Percentiles rank a stretch among this genome's conserved stretches.
Evolutionary conservation across 1,140 invertebrate genomes (phyloP).

Genomic region (Cepaea nemoralis): DNA sequence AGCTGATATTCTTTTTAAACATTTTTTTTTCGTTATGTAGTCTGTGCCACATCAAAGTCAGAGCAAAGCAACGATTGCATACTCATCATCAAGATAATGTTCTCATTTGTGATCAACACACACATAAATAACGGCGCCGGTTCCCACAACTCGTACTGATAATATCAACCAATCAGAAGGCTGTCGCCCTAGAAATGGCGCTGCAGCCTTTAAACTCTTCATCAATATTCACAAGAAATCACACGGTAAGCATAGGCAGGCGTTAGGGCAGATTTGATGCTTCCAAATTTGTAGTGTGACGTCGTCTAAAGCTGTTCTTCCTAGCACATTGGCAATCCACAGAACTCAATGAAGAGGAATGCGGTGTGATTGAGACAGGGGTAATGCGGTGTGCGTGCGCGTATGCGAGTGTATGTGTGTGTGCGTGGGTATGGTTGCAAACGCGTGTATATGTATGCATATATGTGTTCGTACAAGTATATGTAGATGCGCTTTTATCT

Average conservation of each 20-base stretch:
- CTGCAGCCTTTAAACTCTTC: neutral
- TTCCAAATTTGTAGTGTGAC: neutral
- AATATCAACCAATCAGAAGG: neutral
- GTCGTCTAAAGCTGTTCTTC: neutral
- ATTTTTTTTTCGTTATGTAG: no score
- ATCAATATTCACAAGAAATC: neutral
- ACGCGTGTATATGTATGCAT: slow-evolving; percentile 16
- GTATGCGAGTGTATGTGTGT: slow-evolving; percentile 29
- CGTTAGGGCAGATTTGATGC: neutral
- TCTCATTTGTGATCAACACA: neutral
- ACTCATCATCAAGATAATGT: no score
- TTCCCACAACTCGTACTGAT: neutral
- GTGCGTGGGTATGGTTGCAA: neutral
- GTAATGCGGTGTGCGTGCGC: slow-evolving; percentile 3
- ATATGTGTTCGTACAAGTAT: no score
- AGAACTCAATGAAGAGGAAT: no score
- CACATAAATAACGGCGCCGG: neutral
- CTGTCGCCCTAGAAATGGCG: neutral
- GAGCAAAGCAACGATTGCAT: no score
- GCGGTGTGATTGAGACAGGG: no score
- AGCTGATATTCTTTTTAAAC: no score
- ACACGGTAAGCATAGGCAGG: neutral
- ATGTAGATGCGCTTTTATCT: no score
- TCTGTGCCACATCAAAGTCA: no score
- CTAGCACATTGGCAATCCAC: no score